Base-by-base conservation (phyloP, 2,888 invertebrate genomes). In the Stenchaetothrips biformis region DNA sequence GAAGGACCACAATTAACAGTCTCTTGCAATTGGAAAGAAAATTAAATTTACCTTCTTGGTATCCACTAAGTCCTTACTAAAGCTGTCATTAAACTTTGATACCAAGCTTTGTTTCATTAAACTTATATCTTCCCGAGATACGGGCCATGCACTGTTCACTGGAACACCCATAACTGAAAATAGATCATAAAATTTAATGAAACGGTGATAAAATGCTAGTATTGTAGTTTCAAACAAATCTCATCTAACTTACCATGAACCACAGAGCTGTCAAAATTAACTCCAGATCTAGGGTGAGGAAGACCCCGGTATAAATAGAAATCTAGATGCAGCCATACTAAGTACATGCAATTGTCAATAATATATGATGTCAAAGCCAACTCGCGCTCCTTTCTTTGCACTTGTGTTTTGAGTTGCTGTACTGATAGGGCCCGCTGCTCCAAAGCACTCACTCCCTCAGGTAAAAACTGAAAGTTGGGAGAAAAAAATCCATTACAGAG, bases 301-400 rank as follows among this genome's bases (percentile, higher is more conserved):
- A 91, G 89, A 0, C 91, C 89, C 83, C 90, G 89, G 80, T 91
- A 87, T 87, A 93, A 90, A 85, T 92, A 92, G 85, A 91, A 92
- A 83, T 93, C 91, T 79, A 94, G 87, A 87, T 94, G 94, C 80
- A 92, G 90, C 94, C 94, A 94, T 82, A 95, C 88, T 82, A 95
- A 89, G 85, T 93, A 93, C 80, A 94, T 87, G 83, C 92, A 91
- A 83, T 92, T 91, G 85, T 94, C 93, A 37, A 92, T 90, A 81
- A 93, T 92, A 84, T 91, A 91, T 79, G 90, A 88, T 85, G 91
- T 89, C 84, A 90, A 89, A 83, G 89, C 89, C 83, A 92, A 88
- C 85, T 91, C 91, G 81, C 88, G 88, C 82, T 89, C 89, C 78
- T 87, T 87, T 80, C 90, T 85, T 82, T 89, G 89, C 78, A 88